A percentile compares a stretch with the other conserved stretches of the same genome.
These are phyloP conservation scores for Crossoptilon crossoptilon DNA, from an alignment of 2,797 vertebrate genomes.

Conservation along the genomic window DNA sequence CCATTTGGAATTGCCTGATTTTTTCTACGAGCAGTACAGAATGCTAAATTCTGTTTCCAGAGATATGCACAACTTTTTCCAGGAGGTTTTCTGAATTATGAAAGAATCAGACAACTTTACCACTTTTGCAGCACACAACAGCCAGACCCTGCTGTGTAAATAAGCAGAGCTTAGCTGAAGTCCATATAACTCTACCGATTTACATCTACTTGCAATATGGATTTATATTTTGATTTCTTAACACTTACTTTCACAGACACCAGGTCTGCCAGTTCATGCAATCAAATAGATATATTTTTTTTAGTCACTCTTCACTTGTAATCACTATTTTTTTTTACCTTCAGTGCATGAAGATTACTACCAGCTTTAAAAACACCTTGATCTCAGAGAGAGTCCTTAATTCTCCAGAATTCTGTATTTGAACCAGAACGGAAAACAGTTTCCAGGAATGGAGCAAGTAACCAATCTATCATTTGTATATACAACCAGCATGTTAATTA, in stretches of 20 bases:
- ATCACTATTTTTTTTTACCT: not conserved
- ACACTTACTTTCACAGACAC: not conserved
- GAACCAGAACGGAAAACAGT: not conserved
- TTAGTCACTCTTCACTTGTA: not conserved
- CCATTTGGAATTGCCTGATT: not conserved
- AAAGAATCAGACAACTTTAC: not conserved
- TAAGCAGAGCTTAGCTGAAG: constrained; percentile 11
- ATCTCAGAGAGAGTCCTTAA: not conserved
- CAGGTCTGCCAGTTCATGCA: not conserved
- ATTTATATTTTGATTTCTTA: constrained; percentile 55
- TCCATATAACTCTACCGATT: not conserved
- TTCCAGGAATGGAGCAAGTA: not conserved
- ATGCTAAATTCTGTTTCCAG: constrained; percentile 5
- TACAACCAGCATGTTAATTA: not conserved
- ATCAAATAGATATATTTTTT: not conserved
- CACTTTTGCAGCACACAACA: constrained; percentile 3
- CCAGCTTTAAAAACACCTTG: not conserved
- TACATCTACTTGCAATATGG: not conserved
- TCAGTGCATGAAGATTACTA: not conserved
- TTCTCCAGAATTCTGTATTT: not conserved
- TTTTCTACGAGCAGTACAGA: not conserved
- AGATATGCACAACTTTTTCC: not conserved
- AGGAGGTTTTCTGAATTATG: constrained; percentile 23
- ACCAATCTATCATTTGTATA: not conserved
- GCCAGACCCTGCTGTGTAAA: constrained; percentile 42